These are phyloP conservation scores for Xenopus laevis DNA, from an alignment of 2,113 vertebrate genomes.

Conservation along the genomic window DNA sequence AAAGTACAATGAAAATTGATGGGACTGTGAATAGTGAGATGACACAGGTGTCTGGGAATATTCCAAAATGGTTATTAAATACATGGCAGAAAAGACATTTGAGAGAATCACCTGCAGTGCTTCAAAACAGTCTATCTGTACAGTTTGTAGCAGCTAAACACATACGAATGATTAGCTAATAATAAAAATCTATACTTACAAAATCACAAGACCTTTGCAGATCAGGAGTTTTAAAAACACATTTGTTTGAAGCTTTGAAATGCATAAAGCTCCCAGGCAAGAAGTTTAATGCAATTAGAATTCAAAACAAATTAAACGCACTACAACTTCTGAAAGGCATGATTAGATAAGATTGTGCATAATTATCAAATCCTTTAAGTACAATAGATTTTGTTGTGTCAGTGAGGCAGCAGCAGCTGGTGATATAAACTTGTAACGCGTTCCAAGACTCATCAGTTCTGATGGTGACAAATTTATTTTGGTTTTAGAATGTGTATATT, in stretches of 20 bases:
- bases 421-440: not conserved
- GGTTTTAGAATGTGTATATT: not conserved
- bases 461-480: not conserved
- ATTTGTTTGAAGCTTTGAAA: constrained; percentile 2
- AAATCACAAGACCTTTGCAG: not conserved
- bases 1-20: not conserved
- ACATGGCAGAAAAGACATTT: not conserved
- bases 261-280: not conserved
- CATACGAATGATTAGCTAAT: not conserved
- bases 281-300: constrained; percentile 20
- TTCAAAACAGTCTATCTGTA: not conserved
- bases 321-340: constrained; percentile 24
- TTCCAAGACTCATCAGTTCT: constrained; percentile 1
- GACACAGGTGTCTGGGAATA: not conserved
- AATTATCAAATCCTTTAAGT: constrained; percentile 25
- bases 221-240: not conserved
- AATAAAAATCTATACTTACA: constrained; percentile 4
- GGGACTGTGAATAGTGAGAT: constrained; percentile 3
- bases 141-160: not conserved
- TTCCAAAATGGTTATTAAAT: constrained; percentile 7
- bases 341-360: constrained; percentile 15
- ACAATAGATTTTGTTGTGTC: constrained; percentile 25
- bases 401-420: constrained; percentile 9
- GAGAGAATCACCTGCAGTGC: not conserved
- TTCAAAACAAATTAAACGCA: constrained; percentile 22